Base-by-base conservation (phyloP, 2,113 vertebrate genomes). In the Sinocyclocheilus rhinocerous region DNA sequence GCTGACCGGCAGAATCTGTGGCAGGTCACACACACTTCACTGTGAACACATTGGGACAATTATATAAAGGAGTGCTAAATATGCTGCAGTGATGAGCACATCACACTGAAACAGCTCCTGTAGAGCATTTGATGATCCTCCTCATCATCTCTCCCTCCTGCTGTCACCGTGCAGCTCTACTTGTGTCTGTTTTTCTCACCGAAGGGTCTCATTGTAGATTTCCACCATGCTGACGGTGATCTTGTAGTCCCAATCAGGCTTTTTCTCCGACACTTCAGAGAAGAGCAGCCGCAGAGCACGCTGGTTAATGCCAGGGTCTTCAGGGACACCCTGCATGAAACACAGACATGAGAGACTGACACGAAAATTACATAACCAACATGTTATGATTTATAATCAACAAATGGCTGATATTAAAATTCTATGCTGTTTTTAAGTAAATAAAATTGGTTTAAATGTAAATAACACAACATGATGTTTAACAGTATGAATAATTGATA, bases 281-380 rank as follows among this genome's bases (percentile, higher is more conserved):
- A 99, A 98, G 11, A 99, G 96, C 73, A 98, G 96, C 85, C 94
- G 96, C 24, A 99, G 95, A 0, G 97, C 98, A 26, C 97, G 94
- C 93, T 99, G 98, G 94, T 99, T 99, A 91, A 99, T 99, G 26
- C 98, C 98, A 0, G 97, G 98, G 90, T 99, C 93, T n/a, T 95
- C 88, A 0, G 80, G 65, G 0, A 95, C 95, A 0, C 98, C 98
- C 98, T 99, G 88, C 1, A 39, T 0, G n/a, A 76, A 48, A 72
- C 16, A 55, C 3, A 50, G 26, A 81, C 29, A 24, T 10, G 15
- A 36, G 15, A 36, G 57, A 13, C 63, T 15, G 3, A 18, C 2
- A 11, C 8, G 10, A 11, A 39, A 39, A 72, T 11, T 39, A 39
- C 7, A 70, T 1, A 20, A 36, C 8, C 65, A 36, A 36, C 15